These are phyloP conservation scores for Sebastes fasciatus DNA, from an alignment of 2,113 vertebrate species.

Conservation along the genomic window DNA sequence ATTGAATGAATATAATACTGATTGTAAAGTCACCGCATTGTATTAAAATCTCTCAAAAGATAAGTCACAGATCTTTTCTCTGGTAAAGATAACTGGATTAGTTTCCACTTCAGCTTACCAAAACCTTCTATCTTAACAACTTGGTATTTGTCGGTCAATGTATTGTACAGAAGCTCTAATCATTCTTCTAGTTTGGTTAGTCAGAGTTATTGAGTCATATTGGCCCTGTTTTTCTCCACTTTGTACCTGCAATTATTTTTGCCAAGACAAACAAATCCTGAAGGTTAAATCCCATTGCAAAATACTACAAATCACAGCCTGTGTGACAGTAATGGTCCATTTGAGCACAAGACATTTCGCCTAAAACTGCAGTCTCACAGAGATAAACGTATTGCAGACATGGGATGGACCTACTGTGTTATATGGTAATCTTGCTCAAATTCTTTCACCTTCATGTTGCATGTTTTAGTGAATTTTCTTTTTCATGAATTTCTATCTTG, in stretches of 20 bases:
- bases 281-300: slow-evolving; percentile 14
- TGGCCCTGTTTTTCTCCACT: neutral
- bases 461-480: neutral
- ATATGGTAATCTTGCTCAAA: neutral
- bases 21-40: neutral
- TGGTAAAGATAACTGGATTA: neutral
- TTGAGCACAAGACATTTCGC: too few relatives aligned
- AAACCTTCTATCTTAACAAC: too few relatives aligned
- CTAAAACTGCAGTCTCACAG: too few relatives aligned
- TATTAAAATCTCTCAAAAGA: neutral
- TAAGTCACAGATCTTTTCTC: neutral
- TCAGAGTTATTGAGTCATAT: neutral
- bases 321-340: too few relatives aligned
- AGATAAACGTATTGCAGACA: neutral
- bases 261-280: slow-evolving; percentile 63
- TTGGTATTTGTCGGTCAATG: too few relatives aligned
- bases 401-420: neutral
- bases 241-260: slow-evolving; percentile 9
- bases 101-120: too few relatives aligned
- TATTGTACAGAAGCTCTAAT: too few relatives aligned
- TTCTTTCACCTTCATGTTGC: neutral
- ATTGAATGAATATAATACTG: neutral
- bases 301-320: neutral
- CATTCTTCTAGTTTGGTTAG: neutral
- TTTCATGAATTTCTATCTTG: neutral